Evolutionary conservation across 2,888 invertebrate species (phyloP).

Genomic region (Chloroclysta siterata): DNA sequence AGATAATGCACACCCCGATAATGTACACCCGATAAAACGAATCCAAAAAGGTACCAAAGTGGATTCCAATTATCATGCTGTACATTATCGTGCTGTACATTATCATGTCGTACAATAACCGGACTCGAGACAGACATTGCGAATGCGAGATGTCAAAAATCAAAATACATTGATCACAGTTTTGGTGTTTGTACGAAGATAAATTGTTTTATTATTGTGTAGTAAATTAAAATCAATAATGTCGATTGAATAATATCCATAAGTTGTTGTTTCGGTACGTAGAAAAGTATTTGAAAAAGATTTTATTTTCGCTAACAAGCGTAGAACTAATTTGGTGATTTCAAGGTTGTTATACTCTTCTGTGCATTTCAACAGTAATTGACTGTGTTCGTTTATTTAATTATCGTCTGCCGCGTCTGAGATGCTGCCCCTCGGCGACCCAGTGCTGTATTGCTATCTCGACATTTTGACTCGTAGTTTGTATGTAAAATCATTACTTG

Average conservation of each 20-base stretch:
- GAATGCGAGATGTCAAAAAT: constrained; percentile 42
- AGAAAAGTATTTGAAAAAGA: constrained; percentile 46
- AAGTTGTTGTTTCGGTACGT: constrained; percentile 59
- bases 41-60: too few relatives aligned
- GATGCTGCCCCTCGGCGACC: constrained; percentile 59
- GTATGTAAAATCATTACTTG: constrained; percentile 38
- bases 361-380: constrained; percentile 60
- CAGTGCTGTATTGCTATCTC: constrained; percentile 44
- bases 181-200: constrained; percentile 34
- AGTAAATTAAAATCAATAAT: constrained; percentile 44
- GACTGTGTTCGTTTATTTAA: constrained; percentile 72
- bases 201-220: constrained; percentile 37
- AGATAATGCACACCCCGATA: too few relatives aligned
- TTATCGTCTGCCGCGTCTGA: constrained; percentile 62
- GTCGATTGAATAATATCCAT: constrained; percentile 44
- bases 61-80: too few relatives aligned
- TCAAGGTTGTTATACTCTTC: constrained; percentile 75
- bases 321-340: constrained; percentile 63
- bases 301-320: constrained; percentile 50
- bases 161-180: constrained; percentile 29
- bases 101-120: too few relatives aligned
- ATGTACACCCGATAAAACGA: too few relatives aligned
- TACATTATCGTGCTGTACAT: too few relatives aligned
- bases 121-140: too few relatives aligned
- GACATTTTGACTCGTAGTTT: constrained; percentile 32